Evolutionary conservation across 2,113 vertebrate species (phyloP), one percentile per base, ranked within the genome.

Genomic region (Trichomycterus rosablanca): DNA sequence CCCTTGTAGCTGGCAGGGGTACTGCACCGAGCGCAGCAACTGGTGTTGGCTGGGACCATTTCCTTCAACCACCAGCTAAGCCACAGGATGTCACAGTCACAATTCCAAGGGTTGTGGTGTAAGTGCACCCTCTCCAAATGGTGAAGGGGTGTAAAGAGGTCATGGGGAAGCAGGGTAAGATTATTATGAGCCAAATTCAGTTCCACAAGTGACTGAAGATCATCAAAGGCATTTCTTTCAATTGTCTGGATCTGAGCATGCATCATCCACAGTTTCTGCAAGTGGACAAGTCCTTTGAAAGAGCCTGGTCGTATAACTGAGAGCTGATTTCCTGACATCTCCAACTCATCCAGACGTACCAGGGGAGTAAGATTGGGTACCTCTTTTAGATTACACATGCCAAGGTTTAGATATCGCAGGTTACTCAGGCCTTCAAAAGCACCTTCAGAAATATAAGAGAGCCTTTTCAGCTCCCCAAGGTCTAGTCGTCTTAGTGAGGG

Each of bases 191-290:
- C 95, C 81, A 99, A 80, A 73, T 99, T 99, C 72, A 99, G 92
- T 84, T 99, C 96, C 71, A 97, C 92, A 8, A 98, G 88, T 9
- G 95, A 97, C 80, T 97, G 96, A 74, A 99, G 90, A 80, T 97
- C 97, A 78, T 99, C 95, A 7, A 99, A 97, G 70, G 95, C 92
- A 82, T 98, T 98, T 75, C 96, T 88, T 78, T 98, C 95, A 80
- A 99, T 98, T 77, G 89, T 93, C 81, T 97, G 96, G 76, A 99
- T 96, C 83, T 98, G 94, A 50, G 96, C 95, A 76, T 99, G 95
- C 85, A 99, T 98, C 90, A 99, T 97, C 96, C 95, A 98, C 71
- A 99, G 78, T 87, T 99, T 99, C 78, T 98, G 96, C 78, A 99
- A 89, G 81, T 98, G 92, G 78, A 95, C 90, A 72, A 99, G 88